Base-by-base conservation (phyloP, 2,888 invertebrate genomes). In the Heliconius ismenius region DNA sequence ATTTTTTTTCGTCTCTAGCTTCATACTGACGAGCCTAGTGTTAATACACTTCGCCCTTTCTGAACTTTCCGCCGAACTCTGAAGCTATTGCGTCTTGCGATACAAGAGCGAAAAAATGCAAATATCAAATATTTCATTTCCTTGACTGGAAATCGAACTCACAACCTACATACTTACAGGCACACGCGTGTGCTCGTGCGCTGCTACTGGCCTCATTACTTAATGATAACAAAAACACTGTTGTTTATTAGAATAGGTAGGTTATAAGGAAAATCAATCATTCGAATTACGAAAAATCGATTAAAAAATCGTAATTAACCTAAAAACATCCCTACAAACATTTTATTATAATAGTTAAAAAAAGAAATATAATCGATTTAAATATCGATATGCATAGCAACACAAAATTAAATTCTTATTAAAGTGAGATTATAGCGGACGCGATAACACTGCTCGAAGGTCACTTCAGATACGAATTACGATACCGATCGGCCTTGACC, bases 401-500 rank as follows among this genome's bases (percentile, higher is more conserved):
- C 63, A 62, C 36, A 60, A 73, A 43, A 21, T 43, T 26, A 15
- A 73, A 26, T 43, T 36, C 26, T 43, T 73, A 26, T 62, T 73
- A 21, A 39, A 63, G 39, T 73, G 21, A 62, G 73, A 43, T 62
- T 73, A 62, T 73, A 24, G 73, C 28, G 28, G 26, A 63, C 39
- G 26, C 26, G 73, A 73, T 73, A 73, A 73, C 62, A 15, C 28
- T 4, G 43, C 28, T 43, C 62, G 73, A 75, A 75, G 75, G 75
- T 75, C 70, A 62, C 54, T 63, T 62, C 43, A 70, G 75, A 75
- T 75, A 75, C 69, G 69, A 75, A 69, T 54, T 72, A 3, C 58
- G 74, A 78, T 76, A 76, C 32, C 39, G 65, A 62, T 62, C 67
- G 78, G 63, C 78, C 76, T 78, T 78, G 78, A 76, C 78, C 78